Percentiles rank a stretch among this genome's conserved stretches.
phyloP scores from a whole-genome alignment of 2,888 invertebrate genomes.

The Eubasilissa splendida region DNA sequence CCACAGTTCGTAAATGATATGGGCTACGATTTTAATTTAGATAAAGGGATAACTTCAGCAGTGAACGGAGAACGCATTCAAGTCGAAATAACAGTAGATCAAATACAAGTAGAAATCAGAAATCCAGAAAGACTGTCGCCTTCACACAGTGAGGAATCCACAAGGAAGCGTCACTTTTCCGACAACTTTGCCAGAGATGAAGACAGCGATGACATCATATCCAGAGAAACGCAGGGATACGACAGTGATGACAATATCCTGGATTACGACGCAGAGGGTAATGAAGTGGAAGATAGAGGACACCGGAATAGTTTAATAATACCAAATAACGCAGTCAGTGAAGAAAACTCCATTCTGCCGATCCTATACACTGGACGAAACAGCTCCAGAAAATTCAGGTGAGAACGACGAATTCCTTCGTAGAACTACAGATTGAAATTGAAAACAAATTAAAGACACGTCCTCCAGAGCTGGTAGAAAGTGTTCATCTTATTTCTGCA shows the following conservation, averaged over 20 bases:
- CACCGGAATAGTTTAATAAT: conserved; percentile 20
- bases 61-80: background rate
- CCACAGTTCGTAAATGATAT: background rate
- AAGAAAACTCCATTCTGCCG: conserved; percentile 36
- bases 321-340: conserved; percentile 39
- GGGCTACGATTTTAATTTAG: background rate
- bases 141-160: background rate
- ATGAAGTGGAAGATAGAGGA: background rate
- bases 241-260: conserved; percentile 42
- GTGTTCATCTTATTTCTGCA: no score
- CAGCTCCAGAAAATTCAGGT: conserved; percentile 45
- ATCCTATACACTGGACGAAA: conserved; percentile 53
- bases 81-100: no score
- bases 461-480: no score
- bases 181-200: background rate
- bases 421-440: no score
- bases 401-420: background rate
- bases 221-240: conserved; percentile 22
- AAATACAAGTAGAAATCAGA: background rate
- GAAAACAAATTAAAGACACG: no score
- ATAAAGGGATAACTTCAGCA: background rate
- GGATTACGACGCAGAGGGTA: conserved; percentile 33
- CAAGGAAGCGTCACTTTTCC: background rate
- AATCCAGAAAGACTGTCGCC: background rate
- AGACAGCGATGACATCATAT: conserved; percentile 8